Evolutionary conservation across 1,140 invertebrate genomes (phyloP).

Genomic region (Cydia pomonella): DNA sequence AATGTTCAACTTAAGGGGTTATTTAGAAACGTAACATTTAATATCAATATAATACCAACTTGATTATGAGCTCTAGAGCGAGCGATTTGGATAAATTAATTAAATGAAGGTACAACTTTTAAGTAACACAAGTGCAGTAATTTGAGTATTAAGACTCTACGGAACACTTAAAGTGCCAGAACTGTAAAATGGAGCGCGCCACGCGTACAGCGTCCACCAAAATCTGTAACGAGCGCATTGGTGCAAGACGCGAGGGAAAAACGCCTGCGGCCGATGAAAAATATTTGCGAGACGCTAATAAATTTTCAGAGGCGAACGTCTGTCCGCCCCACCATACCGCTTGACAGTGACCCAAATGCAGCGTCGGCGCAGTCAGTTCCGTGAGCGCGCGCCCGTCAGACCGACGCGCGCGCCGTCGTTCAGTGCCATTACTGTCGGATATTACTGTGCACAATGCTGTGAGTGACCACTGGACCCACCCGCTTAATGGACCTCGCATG

Average conservation of each 20-base stretch:
- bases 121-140: background rate
- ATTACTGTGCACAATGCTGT: constrained; percentile 70
- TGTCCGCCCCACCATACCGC: constrained; percentile 71
- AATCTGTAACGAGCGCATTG: constrained; percentile 43
- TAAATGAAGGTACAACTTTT: too few relatives aligned
- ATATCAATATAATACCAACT: background rate
- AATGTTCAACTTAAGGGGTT: background rate
- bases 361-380: constrained; percentile 76
- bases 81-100: too few relatives aligned
- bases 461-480: constrained; percentile 60
- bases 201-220: background rate
- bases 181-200: background rate
- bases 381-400: constrained; percentile 63
- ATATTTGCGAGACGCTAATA: constrained; percentile 75
- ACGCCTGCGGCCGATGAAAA: constrained; percentile 60
- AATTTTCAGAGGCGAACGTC: constrained; percentile 74
- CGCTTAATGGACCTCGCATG: constrained; percentile 45
- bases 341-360: constrained; percentile 80
- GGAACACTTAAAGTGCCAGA: background rate
- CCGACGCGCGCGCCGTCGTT: constrained; percentile 55
- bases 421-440: constrained; percentile 68
- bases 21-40: background rate
- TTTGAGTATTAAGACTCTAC: background rate
- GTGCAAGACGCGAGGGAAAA: constrained; percentile 48
- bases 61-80: too few relatives aligned